Base-by-base conservation (phyloP, 2,888 invertebrate species). In the Adelphocoris suturalis region DNA sequence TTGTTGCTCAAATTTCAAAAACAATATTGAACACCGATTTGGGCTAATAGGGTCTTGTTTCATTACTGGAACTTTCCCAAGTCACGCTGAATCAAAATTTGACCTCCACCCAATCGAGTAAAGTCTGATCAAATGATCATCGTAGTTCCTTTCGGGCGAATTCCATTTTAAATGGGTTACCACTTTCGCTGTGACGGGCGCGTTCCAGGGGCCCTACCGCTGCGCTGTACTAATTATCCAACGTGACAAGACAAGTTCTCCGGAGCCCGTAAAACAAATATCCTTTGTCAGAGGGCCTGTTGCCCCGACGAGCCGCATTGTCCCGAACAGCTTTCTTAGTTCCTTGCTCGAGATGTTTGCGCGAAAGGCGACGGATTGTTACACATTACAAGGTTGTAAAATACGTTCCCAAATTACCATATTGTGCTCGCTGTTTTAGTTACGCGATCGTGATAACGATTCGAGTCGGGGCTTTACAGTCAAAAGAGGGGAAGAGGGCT, bases 161-260 rank as follows among this genome's bases (percentile, higher is more conserved):
- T 68, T 68, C 68, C 23, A 68, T 11, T 68, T 82, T 27, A 82
- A 82, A 82, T 82, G 82, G 82, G 47, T 82, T 47, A 82, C 19
- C 82, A 82, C 82, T 82, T 82, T 82, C 82, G 82, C 82, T 52
- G 47, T 82, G 46, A 19, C 48, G 27, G 19, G 52, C 27, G 82
- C 48, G 47, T 82, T 82, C 27, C 48, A n/a, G 47, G 52, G 23
- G 82, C 48, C 82, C 82, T 27, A 52, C 82, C 52, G 82, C 82
- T 47, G 52, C 47, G 82, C 47, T 16, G 78, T 47, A 78, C 78
- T 78, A 82, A 82, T 82, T 82, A 82, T 82, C 82, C 82, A 48
- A 14, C 82, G 52, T 82, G 82, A 82, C 82, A 48, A 82, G 82
- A 82, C 82, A 82, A 68, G 19, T 82, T 82, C 82, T 82, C 19